Evolutionary conservation across 2,888 invertebrate species (phyloP), one percentile per base, ranked within the genome.

Genomic region (Galerucella pusilla): DNA sequence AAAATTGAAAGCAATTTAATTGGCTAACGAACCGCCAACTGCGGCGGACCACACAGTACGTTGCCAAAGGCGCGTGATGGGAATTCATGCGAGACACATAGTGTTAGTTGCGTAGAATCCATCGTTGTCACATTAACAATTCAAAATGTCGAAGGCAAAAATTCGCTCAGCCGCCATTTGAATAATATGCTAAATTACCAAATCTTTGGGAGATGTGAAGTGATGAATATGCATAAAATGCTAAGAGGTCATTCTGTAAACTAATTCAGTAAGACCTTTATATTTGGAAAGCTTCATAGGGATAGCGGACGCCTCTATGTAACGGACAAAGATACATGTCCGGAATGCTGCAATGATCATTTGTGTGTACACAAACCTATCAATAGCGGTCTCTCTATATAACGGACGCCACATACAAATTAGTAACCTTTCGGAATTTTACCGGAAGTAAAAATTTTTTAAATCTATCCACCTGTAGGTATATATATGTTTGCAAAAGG

Each of bases 11-110:
- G 84, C 84, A 83, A 85, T 85, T 84, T 85, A 85, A 85, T 85
- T 85, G 85, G 83, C 83, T 84, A 85, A 85, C 85, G 84, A 85
- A 85, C 83, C 84, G 83, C 82, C 83, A 81, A 83, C 82, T 83
- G 84, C 79, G 84, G 83, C 79, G 61, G 79, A 75, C 78, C 69
- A 61, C 69, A 69, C 28, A 69, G 46, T 69, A 70, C 63, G 63
- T 78, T 79, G 79, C 72, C 64, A 65, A 65, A 79, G 76, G 78
- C 79, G 81, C 83, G 82, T 82, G 81, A 80, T 81, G 80, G 71
- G 81, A 82, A 82, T 82, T 76, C 79, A 71, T 75, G 72, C 75
- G 70, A 70, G 28, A 70, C 63, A 64, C 63, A 70, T 70, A 63
- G 63, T 70, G 70, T 64, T 63, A 52, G 52, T 52, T 61, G 49